Percentiles rank a stretch among this genome's conserved stretches.
These are phyloP conservation scores for Carassius gibelio DNA, from an alignment of 2,113 vertebrate genomes.

Conservation along the genomic window DNA sequence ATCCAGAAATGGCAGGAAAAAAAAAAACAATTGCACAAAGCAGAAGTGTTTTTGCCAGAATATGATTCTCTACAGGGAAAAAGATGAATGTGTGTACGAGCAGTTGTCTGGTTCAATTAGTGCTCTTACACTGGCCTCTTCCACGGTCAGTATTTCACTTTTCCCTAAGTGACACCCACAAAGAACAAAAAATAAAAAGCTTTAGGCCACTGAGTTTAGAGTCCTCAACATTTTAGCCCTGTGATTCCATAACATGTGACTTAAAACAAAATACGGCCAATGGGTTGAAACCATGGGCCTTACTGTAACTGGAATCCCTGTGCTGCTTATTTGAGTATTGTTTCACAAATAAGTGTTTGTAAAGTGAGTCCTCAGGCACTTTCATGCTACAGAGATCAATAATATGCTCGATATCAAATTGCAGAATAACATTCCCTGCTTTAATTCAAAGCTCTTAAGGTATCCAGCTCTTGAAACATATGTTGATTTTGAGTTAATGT, in stretches of 20 bases:
- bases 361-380: conserved; percentile 26
- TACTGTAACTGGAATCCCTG: conserved; percentile 6
- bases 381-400: conserved; percentile 25
- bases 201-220: conserved; percentile 22
- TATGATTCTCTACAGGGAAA: conserved; percentile 35
- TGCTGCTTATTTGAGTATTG: neutral
- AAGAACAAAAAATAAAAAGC: conserved; percentile 23
- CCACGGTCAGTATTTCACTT: conserved; percentile 55
- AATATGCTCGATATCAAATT: neutral
- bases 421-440: conserved; percentile 1
- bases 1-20: neutral
- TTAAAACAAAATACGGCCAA: neutral
- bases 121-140: conserved; percentile 36
- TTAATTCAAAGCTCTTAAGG: neutral
- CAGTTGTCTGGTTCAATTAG: conserved; percentile 49
- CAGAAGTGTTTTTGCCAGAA: conserved; percentile 38
- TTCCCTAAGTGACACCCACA: conserved; percentile 41
- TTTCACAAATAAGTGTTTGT: conserved; percentile 15
- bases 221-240: conserved; percentile 7
- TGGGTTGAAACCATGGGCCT: neutral
- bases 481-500: neutral
- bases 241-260: conserved; percentile 12
- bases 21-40: conserved; percentile 13
- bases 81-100: conserved; percentile 48
- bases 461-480: neutral